phyloP scores from a whole-genome alignment of 2,797 vertebrate species.

The Channallabes apus region DNA sequence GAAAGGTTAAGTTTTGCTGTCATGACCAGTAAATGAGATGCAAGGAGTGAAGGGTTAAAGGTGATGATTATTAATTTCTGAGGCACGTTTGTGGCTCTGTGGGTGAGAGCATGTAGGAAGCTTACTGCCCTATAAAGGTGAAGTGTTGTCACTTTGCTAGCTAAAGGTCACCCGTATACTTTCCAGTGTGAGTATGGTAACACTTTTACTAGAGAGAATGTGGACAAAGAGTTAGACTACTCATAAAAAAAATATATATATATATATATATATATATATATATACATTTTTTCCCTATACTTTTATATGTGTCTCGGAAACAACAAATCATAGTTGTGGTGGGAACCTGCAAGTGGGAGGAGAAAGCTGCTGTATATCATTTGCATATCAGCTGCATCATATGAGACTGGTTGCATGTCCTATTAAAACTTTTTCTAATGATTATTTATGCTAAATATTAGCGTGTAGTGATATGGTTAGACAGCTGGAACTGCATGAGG shows the following conservation, averaged over 20 bases:
- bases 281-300: not conserved
- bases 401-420: not conserved
- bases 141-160: constrained; percentile 60
- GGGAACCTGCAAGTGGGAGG: constrained; percentile 38
- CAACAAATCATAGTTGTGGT: constrained; percentile 12
- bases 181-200: constrained; percentile 58
- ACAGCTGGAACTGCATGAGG: constrained; percentile 67
- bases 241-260: constrained; percentile 25
- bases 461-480: constrained; percentile 57
- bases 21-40: constrained; percentile 55
- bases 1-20: constrained; percentile 38
- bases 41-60: not conserved
- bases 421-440: not conserved
- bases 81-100: constrained; percentile 40
- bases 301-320: not conserved
- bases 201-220: constrained; percentile 59
- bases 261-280: too few species aligned
- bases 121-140: constrained; percentile 7
- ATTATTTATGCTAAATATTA: constrained; percentile 16
- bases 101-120: constrained; percentile 21
- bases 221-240: constrained; percentile 12
- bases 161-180: constrained; percentile 68
- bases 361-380: constrained; percentile 22
- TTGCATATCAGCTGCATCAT: not conserved
- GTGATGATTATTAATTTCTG: constrained; percentile 56